A percentile compares a stretch with the other conserved stretches of the same genome.
phyloP scores from a whole-genome alignment of 2,797 vertebrate genomes.

The Macropodus opercularis region DNA sequence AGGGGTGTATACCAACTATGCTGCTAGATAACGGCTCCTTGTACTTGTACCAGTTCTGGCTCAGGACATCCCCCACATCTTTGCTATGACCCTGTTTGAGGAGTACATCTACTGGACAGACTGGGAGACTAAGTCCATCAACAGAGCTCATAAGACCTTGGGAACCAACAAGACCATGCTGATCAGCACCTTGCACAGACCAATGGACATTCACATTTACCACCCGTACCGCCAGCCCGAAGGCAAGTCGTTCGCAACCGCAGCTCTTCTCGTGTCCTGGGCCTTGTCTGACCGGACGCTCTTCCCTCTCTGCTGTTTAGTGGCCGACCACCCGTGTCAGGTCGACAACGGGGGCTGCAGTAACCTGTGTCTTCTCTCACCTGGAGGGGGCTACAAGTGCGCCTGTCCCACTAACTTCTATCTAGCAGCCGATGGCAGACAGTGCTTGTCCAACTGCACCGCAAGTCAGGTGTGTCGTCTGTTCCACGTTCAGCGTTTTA shows the following conservation, averaged over 20 bases:
- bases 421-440: constrained; percentile 90
- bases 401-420: constrained; percentile 98
- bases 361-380: constrained; percentile 94
- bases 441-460: constrained; percentile 96
- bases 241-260: constrained; percentile 35
- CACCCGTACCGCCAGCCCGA: constrained; percentile 77
- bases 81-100: constrained; percentile 97
- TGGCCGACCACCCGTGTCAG: constrained; percentile 90
- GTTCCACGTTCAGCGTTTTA: not conserved
- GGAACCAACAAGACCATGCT: constrained; percentile 91
- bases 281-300: constrained; percentile 6
- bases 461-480: constrained; percentile 89
- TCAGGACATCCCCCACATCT: constrained; percentile 97
- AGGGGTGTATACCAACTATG: constrained; percentile 35
- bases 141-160: constrained; percentile 89
- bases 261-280: not conserved
- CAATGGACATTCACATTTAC: constrained; percentile 94
- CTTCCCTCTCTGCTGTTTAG: constrained; percentile 66
- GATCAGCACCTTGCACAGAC: constrained; percentile 96
- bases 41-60: constrained; percentile 66
- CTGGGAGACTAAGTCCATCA: constrained; percentile 99
- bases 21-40: too few relatives aligned
- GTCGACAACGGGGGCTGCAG: constrained; percentile 94
- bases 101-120: constrained; percentile 99
- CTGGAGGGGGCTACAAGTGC: constrained; percentile 87